A percentile compares a stretch with the other conserved stretches of the same genome.
Conservation (phyloP, 2,888 invertebrate genomes). For the Acleris sparsana region DNA sequence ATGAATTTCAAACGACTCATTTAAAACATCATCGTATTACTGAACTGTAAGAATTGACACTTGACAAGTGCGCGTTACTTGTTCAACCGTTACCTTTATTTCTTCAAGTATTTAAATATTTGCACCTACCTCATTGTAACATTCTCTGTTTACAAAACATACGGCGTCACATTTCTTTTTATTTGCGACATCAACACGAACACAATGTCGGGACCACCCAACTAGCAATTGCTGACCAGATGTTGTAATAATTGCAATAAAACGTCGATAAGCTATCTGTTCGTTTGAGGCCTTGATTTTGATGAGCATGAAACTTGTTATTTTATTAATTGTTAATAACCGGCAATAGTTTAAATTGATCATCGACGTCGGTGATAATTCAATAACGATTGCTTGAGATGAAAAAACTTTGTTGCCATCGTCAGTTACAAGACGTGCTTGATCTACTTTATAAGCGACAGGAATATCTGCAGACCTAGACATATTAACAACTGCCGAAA, state of each 20-base stretch:
- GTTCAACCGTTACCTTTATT: slow-evolving; percentile 32
- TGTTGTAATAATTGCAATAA: slow-evolving; percentile 60
- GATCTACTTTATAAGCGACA: background rate
- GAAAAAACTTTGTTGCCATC: slow-evolving; percentile 11
- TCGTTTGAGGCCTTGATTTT: slow-evolving; percentile 41
- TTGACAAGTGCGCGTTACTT: slow-evolving; percentile 17
- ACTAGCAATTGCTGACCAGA: slow-evolving; percentile 51
- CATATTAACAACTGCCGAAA: too few relatives aligned
- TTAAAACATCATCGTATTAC: background rate
- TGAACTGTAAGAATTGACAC: slow-evolving; percentile 5
- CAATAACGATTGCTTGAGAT: background rate
- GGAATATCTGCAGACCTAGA: too few relatives aligned
- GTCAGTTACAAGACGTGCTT: background rate
- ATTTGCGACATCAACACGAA: slow-evolving; percentile 49
- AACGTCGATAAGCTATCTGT: slow-evolving; percentile 61
- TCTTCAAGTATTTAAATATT: slow-evolving; percentile 35
- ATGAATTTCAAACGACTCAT: background rate
- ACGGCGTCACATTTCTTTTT: slow-evolving; percentile 42
- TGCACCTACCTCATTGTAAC: slow-evolving; percentile 48
- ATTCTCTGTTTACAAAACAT: slow-evolving; percentile 64
- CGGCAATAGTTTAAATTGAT: slow-evolving; percentile 15
- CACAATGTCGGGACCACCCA: slow-evolving; percentile 52
- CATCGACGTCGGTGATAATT: slow-evolving; percentile 26
- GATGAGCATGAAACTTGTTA: slow-evolving; percentile 34
- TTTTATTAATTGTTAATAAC: slow-evolving; percentile 35